Percentiles rank a stretch among this genome's conserved stretches.
These are phyloP conservation scores for Novumbra hubbsi DNA, from an alignment of 2,797 vertebrate genomes.

Conservation along the genomic window DNA sequence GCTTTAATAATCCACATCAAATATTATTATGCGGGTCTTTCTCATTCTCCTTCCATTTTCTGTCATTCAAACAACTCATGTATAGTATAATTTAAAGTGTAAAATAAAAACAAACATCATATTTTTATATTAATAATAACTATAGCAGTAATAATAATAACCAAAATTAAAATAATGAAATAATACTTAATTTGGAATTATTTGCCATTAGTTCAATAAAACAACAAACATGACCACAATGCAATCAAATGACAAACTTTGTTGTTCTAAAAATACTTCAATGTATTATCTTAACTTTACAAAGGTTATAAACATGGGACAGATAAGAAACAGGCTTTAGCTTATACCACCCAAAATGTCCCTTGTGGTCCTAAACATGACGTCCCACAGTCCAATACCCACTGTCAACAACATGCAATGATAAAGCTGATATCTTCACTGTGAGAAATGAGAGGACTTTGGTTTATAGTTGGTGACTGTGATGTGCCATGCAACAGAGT, in stretches of 20 bases:
- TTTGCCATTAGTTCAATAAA: conserved; percentile 4
- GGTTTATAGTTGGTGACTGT: conserved; percentile 56
- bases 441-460: conserved; percentile 61
- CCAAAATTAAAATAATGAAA: conserved; percentile 4
- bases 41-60: conserved; percentile 71
- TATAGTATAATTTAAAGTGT: conserved; percentile 68
- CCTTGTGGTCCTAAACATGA: neutral
- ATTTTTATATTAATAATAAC: conserved; percentile 5
- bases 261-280: neutral
- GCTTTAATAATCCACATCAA: conserved; percentile 83
- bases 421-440: neutral
- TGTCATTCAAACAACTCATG: conserved; percentile 74
- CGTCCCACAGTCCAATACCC: neutral
- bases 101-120: neutral
- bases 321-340: too few relatives aligned
- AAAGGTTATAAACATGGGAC: neutral
- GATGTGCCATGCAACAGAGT: conserved; percentile 63
- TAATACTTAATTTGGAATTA: neutral
- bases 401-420: neutral
- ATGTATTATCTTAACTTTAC: neutral
- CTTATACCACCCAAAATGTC: neutral
- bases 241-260: neutral
- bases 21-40: conserved; percentile 64
- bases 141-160: conserved; percentile 12
- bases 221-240: neutral